phyloP scores from a whole-genome alignment of 2,888 invertebrate species.

The Plemyria rubiginata region DNA sequence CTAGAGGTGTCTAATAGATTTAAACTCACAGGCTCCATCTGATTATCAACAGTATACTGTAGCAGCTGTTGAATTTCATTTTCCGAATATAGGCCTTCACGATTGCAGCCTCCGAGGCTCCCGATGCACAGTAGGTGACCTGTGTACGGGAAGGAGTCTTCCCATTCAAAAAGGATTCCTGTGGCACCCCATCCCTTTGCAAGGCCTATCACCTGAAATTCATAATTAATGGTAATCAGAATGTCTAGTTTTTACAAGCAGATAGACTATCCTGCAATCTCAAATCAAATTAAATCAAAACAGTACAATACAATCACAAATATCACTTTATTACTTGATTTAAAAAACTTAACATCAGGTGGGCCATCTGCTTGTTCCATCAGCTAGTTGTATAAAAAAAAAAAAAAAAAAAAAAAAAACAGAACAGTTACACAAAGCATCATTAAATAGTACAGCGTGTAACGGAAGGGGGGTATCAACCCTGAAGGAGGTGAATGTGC shows the following conservation, averaged over 20 bases:
- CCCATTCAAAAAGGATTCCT: slow-evolving; percentile 94
- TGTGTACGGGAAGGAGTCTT: slow-evolving; percentile 94
- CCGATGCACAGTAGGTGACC: slow-evolving; percentile 86
- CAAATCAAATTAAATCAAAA: too few species aligned
- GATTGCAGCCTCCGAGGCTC: slow-evolving; percentile 77
- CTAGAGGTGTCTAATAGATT: neutral
- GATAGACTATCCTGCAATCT: too few species aligned
- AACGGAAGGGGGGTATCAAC: too few species aligned
- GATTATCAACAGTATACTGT: slow-evolving; percentile 86
- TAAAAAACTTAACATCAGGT: too few species aligned
- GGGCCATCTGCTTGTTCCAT: too few species aligned
- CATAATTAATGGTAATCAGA: neutral
- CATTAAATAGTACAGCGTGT: too few species aligned
- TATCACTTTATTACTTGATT: too few species aligned
- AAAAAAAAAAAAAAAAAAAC: too few species aligned
- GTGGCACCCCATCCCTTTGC: slow-evolving; percentile 89
- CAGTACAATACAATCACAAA: too few species aligned
- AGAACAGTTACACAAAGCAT: too few species aligned
- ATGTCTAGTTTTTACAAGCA: neutral
- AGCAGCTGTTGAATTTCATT: slow-evolving; percentile 88
- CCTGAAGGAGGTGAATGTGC: too few species aligned
- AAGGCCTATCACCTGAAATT: slow-evolving; percentile 55
- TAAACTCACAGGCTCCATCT: slow-evolving; percentile 86
- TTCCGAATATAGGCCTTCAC: slow-evolving; percentile 87
- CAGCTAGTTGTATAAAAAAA: too few species aligned